phyloP scores from a whole-genome alignment of 2,113 vertebrate genomes.

The Prionailurus bengalensis region DNA sequence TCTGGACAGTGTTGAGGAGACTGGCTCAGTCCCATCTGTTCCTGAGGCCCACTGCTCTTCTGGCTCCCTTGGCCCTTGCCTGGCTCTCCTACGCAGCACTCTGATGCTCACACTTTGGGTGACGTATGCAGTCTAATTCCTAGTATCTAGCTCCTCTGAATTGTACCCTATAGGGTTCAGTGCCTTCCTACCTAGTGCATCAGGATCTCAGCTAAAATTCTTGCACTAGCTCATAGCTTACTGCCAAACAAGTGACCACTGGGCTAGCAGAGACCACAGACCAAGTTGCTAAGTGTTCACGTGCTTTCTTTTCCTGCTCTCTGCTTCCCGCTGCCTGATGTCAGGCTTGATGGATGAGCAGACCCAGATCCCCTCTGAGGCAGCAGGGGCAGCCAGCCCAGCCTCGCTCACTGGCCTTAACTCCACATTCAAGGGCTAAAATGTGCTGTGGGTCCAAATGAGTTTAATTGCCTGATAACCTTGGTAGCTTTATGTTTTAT shows the following conservation, averaged over 20 bases:
- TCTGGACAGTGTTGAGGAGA: neutral
- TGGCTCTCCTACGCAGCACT: neutral
- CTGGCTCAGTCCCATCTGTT: neutral
- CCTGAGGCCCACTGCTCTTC: neutral
- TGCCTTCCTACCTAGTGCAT: neutral
- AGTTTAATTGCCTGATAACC: neutral
- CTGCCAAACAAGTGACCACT: neutral
- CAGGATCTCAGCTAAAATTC: neutral
- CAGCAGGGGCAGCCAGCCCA: neutral
- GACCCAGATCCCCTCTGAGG: neutral
- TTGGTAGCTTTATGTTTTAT: neutral
- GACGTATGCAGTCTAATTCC: neutral
- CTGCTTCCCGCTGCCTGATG: neutral
- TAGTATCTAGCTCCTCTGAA: neutral
- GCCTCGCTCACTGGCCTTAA: neutral
- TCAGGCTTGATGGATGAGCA: neutral
- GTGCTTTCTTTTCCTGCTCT: neutral
- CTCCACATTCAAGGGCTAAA: neutral
- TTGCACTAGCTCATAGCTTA: neutral
- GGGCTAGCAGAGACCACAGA: neutral
- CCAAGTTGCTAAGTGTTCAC: too few relatives aligned
- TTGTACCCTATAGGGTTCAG: neutral
- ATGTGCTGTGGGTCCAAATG: neutral
- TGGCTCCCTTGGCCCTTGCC: neutral
- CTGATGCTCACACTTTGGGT: neutral